Conservation (phyloP, 2,113 vertebrate genomes). For the Setophaga petechia region DNA sequence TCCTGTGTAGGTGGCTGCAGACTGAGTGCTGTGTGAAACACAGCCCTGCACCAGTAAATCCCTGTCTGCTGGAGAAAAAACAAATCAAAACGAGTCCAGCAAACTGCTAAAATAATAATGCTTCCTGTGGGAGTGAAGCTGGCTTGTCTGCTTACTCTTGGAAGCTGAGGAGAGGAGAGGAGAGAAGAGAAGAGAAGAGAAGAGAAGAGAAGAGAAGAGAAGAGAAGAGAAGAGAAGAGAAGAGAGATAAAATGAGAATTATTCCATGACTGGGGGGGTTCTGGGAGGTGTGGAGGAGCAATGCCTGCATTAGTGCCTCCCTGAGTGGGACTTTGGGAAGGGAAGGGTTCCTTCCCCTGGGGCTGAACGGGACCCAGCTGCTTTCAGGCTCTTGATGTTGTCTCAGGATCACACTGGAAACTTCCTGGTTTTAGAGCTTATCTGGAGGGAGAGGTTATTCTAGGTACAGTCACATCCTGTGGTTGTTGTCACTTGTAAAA, state of each 20-base stretch:
- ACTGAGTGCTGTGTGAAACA: not conserved
- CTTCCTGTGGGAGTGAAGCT: not conserved
- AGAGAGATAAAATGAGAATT: not conserved
- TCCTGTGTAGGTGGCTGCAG: not conserved
- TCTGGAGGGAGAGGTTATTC: constrained; percentile 64
- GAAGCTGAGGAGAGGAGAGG: not conserved
- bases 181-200: no score
- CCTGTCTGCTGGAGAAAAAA: not conserved
- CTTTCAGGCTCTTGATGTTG: constrained; percentile 37
- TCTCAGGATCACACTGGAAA: constrained; percentile 55
- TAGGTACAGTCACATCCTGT: constrained; percentile 69
- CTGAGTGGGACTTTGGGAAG: not conserved
- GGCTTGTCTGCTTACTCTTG: not conserved
- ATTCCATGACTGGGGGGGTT: not conserved
- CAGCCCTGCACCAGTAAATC: not conserved
- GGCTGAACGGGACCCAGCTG: not conserved
- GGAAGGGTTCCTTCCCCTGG: not conserved
- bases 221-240: not conserved
- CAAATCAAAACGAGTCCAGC: not conserved
- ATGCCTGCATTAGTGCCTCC: not conserved
- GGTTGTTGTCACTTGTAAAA: constrained; percentile 61
- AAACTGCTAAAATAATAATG: not conserved
- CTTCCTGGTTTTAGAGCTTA: constrained; percentile 75
- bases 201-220: no score
- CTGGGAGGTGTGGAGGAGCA: not conserved